These are phyloP conservation scores for Samia ricini DNA, from an alignment of 1,140 invertebrate species.

Conservation along the genomic window DNA sequence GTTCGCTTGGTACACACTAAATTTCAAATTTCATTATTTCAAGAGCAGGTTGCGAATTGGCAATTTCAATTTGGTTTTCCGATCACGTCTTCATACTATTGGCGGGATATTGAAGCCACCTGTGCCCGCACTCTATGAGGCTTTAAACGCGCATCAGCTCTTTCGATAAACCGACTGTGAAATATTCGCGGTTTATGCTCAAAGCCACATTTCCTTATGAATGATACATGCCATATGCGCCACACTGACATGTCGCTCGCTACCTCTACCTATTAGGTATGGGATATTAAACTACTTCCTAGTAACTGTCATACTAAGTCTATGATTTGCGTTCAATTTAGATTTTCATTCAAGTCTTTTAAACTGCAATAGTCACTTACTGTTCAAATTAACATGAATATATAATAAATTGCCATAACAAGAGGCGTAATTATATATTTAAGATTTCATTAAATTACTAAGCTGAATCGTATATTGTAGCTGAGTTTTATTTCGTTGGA, in stretches of 20 bases:
- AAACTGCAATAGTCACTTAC: too few species aligned
- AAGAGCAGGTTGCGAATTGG: constrained; percentile 71
- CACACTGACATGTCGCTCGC: constrained; percentile 34
- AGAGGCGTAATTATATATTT: too few species aligned
- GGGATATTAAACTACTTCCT: constrained; percentile 35
- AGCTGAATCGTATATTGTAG: too few species aligned
- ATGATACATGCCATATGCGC: constrained; percentile 66
- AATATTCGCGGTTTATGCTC: constrained; percentile 67
- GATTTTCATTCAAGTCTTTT: too few species aligned
- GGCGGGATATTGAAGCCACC: constrained; percentile 73
- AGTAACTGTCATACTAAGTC: constrained; percentile 52
- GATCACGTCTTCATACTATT: constrained; percentile 75
- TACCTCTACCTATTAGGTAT: constrained; percentile 30
- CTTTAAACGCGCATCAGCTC: constrained; percentile 69
- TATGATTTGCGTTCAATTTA: neutral
- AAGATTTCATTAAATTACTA: too few species aligned
- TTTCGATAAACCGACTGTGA: constrained; percentile 74
- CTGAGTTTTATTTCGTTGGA: too few species aligned
- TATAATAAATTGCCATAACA: too few species aligned
- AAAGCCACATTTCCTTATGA: constrained; percentile 68
- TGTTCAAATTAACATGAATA: too few species aligned
- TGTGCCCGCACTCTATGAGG: constrained; percentile 72
- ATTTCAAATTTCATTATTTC: constrained; percentile 76
- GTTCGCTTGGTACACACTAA: constrained; percentile 63
- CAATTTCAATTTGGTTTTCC: constrained; percentile 68